These are phyloP conservation scores for Gisinianus flammeolus DNA, from an alignment of 2,888 invertebrate species.

Conservation along the genomic window DNA sequence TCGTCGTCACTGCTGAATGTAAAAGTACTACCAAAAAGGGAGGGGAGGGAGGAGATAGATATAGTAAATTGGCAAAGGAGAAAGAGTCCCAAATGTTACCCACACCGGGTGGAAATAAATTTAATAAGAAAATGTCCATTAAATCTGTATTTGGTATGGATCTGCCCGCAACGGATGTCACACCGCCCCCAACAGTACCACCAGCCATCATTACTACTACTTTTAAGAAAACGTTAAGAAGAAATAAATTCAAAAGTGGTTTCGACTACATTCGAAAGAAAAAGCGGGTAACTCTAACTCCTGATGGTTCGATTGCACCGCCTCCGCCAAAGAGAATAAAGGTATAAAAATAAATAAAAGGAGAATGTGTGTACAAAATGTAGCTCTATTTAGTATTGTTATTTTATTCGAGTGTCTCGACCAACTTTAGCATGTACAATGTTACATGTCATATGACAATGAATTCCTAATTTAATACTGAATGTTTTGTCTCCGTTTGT, in stretches of 20 bases:
- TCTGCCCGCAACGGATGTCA: slow-evolving; percentile 63
- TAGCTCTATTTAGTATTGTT: too few relatives aligned
- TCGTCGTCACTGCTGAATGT: not conserved
- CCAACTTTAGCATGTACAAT: too few relatives aligned
- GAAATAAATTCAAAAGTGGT: slow-evolving; percentile 76
- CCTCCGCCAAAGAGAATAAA: slow-evolving; percentile 58
- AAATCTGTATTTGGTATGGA: slow-evolving; percentile 83
- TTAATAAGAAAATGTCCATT: slow-evolving; percentile 65
- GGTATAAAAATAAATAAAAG: slow-evolving; percentile 60
- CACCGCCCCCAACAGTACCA: slow-evolving; percentile 60
- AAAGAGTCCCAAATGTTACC: slow-evolving; percentile 44
- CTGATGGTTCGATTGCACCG: slow-evolving; percentile 52
- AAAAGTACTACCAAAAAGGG: slow-evolving; percentile 28
- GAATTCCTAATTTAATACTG: too few relatives aligned
- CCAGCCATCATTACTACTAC: not conserved
- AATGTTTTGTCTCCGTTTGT: too few relatives aligned
- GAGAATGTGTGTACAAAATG: too few relatives aligned
- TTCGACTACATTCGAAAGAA: slow-evolving; percentile 90
- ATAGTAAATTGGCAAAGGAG: slow-evolving; percentile 35
- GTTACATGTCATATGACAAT: too few relatives aligned
- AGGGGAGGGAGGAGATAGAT: slow-evolving; percentile 16
- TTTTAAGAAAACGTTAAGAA: slow-evolving; percentile 58
- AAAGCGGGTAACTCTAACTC: slow-evolving; percentile 68
- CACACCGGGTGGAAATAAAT: slow-evolving; percentile 46
- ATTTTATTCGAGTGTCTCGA: too few relatives aligned